Base-by-base conservation (phyloP, 2,113 vertebrate species). In the Cyanoramphus novaezelandiae region DNA sequence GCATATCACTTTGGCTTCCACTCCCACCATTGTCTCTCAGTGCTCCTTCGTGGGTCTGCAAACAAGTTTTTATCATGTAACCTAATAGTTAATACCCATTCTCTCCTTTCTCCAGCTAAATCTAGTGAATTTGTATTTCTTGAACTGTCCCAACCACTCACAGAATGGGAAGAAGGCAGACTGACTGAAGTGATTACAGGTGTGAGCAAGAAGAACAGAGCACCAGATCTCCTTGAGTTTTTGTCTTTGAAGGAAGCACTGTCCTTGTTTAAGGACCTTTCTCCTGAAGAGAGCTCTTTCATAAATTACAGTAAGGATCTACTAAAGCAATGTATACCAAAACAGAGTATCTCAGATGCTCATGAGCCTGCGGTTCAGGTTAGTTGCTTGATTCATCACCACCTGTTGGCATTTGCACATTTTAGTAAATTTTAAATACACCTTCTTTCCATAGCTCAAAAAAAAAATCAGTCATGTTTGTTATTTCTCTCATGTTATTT, bases 121-220 rank as follows among this genome's bases (percentile, higher is more conserved):
- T 93, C 92, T 29, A 95, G 47, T 86, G 98, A 98, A 93, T 98
- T 98, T 83, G 23, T 98, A 68, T 98, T 98, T 95, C 96, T 98
- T 91, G 97, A 98, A n/a, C 82, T 98, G 67, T 91, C 86, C 29
- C 95, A 94, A 81, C 93, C 95, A 55, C 86, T 97, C 80, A 86
- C 93, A 70, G 92, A 97, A 93, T 46, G 39, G 70, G 97, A 98
- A 90, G 94, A 98, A 84, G 69, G 86, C 39, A 95, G 91, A 41
- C 82, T 98, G 92, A 96, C 95, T 74, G 95, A 97, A 72, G 57
- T 98, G 85, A 97, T 98, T 92, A 90, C 82, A 43, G 53, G 65
- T 95, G 95, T 98, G 79, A 98, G 98, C 96, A 97, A 72, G 70
- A 96, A 83, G 68, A 97, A 90, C 77, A 95, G 97, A 95, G 95